phyloP scores from a whole-genome alignment of 2,797 vertebrate species.

The Coluber constrictor region DNA sequence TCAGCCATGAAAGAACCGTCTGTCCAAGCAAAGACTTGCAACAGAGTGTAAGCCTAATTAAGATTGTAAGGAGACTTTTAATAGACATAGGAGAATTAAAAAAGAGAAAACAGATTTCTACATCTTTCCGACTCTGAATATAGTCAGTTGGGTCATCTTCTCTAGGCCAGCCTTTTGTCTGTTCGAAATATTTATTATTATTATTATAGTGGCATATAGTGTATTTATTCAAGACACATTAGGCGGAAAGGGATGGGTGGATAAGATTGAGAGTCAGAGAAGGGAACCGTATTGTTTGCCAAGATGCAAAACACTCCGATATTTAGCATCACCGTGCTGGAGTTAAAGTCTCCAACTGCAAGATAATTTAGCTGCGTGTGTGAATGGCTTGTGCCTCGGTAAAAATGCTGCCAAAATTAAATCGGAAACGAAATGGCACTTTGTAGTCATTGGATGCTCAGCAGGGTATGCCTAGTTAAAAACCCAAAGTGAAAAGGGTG shows the following conservation, averaged over 20 bases:
- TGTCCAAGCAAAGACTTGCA: not conserved
- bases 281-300: slow-evolving; percentile 54
- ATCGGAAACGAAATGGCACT: slow-evolving; percentile 70
- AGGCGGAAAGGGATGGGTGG: slow-evolving; percentile 36
- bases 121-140: slow-evolving; percentile 4
- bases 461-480: slow-evolving; percentile 70
- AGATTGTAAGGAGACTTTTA: not conserved
- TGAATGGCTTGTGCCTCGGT: slow-evolving; percentile 67
- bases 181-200: slow-evolving; percentile 46
- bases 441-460: slow-evolving; percentile 71
- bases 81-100: not conserved
- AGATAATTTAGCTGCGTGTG: slow-evolving; percentile 66
- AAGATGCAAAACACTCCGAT: slow-evolving; percentile 55
- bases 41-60: slow-evolving; percentile 11
- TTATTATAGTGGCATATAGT: slow-evolving; percentile 48
- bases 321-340: slow-evolving; percentile 58
- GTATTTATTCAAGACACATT: slow-evolving; percentile 62
- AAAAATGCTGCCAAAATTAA: slow-evolving; percentile 70
- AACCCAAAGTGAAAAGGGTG: slow-evolving; percentile 70
- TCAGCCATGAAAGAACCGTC: not conserved
- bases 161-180: slow-evolving; percentile 32
- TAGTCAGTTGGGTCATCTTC: slow-evolving; percentile 38
- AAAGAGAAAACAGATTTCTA: not conserved
- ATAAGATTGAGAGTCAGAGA: not conserved
- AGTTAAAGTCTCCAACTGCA: slow-evolving; percentile 60